Base-by-base conservation (phyloP, 2,113 vertebrate species). In the Entosphenus tridentatus region DNA sequence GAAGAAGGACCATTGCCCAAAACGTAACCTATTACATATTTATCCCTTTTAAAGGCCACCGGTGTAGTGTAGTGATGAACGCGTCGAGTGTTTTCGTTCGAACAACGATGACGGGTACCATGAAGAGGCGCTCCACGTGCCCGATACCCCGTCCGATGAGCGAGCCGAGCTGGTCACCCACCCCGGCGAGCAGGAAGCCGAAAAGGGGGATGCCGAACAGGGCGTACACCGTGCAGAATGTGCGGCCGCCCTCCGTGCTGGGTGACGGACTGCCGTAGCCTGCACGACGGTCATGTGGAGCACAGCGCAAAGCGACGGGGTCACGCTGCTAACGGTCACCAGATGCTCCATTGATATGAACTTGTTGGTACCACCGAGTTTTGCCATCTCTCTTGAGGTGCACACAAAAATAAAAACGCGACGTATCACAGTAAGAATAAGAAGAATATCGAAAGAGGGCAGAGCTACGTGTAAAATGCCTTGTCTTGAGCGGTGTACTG, bases 221-320 rank as follows among this genome's bases (percentile, higher is more conserved):
- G 73, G 93, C 92, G 74, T 96, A 98, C 75, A 96, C 86, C 73
- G 96, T 95, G 71, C 93, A 98, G 81, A 98, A 98, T 78, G 93
- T 93, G 73, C 90, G 85, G 10, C 93, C 93, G 67, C 89, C 88
- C 82, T 92, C 84, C 70, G 93, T 96, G 74, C 87, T 87, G 71
- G 92, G 93, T 70, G 93, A 90, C 75, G 89, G 91, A 77, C 96
- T 98, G 76, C 93, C 93, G 79, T 96, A 98, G 57, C 93, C 92
- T 98, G 77, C 70, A 79, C 75, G 71, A 62, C 69, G 74, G 77
- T 69, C 74, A 68, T 57, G 72, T 57, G 57, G 55, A 57, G 57
- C 57, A 14, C 17, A 16, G 56, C 67, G 57, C 57, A 71, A 16
- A 68, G 8, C 10, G 2, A 10, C 39, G 14, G 55, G 55, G 17